phyloP scores from a whole-genome alignment of 2,113 vertebrate species.

The Empidonax alnorum region DNA sequence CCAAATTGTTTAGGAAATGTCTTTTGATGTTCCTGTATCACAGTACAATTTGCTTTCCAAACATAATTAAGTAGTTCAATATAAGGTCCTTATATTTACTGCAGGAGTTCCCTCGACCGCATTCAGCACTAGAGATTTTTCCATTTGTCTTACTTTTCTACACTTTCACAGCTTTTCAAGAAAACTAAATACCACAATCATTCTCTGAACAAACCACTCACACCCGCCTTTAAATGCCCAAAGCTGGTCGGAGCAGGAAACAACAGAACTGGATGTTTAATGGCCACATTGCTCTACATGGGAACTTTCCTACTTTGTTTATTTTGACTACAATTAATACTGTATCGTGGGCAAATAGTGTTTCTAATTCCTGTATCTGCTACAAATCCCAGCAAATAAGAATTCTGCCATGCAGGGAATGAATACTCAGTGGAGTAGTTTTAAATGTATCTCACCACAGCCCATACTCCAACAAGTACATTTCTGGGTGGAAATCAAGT shows the following conservation, averaged over 20 bases:
- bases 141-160: neutral
- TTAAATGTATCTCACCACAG: neutral
- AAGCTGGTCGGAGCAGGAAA: neutral
- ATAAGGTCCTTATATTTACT: neutral
- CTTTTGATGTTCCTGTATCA: neutral
- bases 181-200: neutral
- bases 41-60: neutral
- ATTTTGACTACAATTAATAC: neutral
- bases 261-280: neutral
- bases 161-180: neutral
- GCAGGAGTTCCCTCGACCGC: neutral
- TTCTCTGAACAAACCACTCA: neutral
- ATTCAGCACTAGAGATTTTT: neutral
- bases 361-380: neutral
- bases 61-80: neutral
- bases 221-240: fast-evolving
- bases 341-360: neutral
- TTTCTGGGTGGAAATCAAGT: neutral
- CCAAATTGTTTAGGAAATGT: neutral
- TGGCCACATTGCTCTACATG: neutral
- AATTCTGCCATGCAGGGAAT: neutral
- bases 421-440: neutral
- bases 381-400: neutral
- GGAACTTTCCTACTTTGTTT: neutral
- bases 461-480: neutral